Percentiles rank a stretch among this genome's conserved stretches.
Evolutionary conservation across 2,113 vertebrate genomes (phyloP).

Genomic region (Carassius auratus): DNA sequence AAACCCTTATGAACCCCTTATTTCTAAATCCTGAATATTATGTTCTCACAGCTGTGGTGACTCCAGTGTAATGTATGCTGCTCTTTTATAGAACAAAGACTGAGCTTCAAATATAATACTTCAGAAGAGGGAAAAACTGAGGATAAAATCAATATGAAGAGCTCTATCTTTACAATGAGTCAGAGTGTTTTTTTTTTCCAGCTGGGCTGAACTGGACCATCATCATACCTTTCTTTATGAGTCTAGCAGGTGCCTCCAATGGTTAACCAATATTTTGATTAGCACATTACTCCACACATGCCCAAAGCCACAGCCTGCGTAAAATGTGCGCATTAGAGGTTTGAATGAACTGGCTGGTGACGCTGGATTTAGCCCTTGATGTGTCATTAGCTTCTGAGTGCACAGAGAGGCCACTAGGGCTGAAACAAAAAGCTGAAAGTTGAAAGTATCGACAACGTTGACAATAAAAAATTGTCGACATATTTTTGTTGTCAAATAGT

Average conservation of each 20-base stretch:
- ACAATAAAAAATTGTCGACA: too few species aligned
- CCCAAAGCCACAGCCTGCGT: conserved; percentile 44
- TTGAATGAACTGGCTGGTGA: conserved; percentile 22
- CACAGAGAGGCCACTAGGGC: not conserved
- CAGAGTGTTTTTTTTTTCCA: conserved; percentile 62
- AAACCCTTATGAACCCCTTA: not conserved
- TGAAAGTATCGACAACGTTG: too few species aligned
- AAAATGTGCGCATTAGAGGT: conserved; percentile 39
- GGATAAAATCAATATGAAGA: conserved; percentile 34
- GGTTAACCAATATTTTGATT: conserved; percentile 65
- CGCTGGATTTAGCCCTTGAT: conserved; percentile 1
- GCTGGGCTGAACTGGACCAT: conserved; percentile 46
- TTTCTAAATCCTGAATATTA: conserved; percentile 12
- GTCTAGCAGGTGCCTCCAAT: conserved; percentile 33
- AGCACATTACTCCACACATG: conserved; percentile 50
- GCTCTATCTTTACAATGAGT: conserved; percentile 10
- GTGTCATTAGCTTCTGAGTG: conserved; percentile 22
- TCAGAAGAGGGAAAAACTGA: conserved; percentile 24
- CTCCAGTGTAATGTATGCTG: conserved; percentile 10
- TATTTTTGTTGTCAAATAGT: too few species aligned
- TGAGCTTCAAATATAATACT: conserved; percentile 26
- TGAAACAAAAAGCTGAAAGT: too few species aligned
- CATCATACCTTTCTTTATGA: conserved; percentile 64
- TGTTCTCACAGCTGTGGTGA: not conserved
- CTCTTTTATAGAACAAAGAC: conserved; percentile 3